phyloP scores from a whole-genome alignment of 2,113 vertebrate genomes.

The Apodemus speciosus region DNA sequence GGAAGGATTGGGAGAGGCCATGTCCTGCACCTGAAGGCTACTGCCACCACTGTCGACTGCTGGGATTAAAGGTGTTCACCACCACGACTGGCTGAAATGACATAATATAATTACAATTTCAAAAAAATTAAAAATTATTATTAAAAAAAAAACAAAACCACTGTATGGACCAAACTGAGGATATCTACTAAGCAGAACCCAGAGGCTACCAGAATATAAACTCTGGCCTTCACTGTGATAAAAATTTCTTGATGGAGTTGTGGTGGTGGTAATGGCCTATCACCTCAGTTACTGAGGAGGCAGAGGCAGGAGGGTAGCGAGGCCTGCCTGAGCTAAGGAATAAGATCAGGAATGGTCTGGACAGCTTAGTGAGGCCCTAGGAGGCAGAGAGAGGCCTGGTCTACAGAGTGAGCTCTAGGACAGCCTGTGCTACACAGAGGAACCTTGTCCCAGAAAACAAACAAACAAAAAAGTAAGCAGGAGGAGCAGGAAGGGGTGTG shows the following conservation, averaged over 20 bases:
- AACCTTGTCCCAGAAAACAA: neutral
- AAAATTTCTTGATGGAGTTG: neutral
- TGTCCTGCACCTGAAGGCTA: fast-evolving
- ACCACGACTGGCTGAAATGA: neutral
- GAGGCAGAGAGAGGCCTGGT: neutral
- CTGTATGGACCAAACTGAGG: neutral
- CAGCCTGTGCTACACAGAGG: neutral
- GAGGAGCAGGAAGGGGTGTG: neutral
- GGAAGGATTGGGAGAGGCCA: neutral
- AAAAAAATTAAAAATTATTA: neutral
- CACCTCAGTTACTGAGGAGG: neutral
- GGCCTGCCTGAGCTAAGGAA: neutral
- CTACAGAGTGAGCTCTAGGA: neutral
- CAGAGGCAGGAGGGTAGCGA: neutral
- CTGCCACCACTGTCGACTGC: neutral
- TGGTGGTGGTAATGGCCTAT: neutral
- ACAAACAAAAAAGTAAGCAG: neutral
- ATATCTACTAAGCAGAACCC: neutral
- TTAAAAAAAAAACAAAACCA: neutral
- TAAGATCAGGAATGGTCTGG: neutral
- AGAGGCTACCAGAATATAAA: neutral
- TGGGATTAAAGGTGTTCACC: neutral
- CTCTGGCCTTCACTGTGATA: neutral
- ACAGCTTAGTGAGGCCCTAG: neutral
- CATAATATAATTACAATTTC: neutral